Percentiles rank a stretch among this genome's conserved stretches.
phyloP scores from a whole-genome alignment of 2,113 vertebrate species.

The Centrocercus urophasianus region DNA sequence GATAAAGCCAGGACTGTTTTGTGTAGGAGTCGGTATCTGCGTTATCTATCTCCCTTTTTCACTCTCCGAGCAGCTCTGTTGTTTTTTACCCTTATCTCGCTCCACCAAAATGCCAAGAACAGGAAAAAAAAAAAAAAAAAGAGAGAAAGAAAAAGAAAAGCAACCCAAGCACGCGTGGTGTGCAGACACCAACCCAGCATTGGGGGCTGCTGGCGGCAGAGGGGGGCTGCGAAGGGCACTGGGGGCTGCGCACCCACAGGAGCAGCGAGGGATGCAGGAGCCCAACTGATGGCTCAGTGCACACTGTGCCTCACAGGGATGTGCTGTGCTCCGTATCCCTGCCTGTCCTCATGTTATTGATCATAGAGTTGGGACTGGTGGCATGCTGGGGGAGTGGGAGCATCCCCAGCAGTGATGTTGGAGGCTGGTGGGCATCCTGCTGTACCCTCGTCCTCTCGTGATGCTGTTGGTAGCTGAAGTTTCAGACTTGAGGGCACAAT shows the following conservation, averaged over 20 bases:
- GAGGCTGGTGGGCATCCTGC: background rate
- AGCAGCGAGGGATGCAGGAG: background rate
- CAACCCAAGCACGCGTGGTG: conserved; percentile 39
- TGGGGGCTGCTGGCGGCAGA: background rate
- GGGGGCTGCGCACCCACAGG: background rate
- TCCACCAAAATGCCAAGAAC: conserved; percentile 97
- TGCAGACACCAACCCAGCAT: conserved; percentile 26
- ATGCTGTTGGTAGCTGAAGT: fast-evolving
- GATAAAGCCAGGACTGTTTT: conserved; percentile 93
- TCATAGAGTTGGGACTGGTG: background rate
- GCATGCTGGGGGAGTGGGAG: background rate
- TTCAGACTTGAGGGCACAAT: background rate
- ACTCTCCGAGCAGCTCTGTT: conserved; percentile 93
- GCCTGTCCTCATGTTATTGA: fast-evolving
- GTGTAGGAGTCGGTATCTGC: conserved; percentile 95
- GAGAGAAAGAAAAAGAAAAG: conserved; percentile 77
- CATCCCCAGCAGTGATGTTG: fast-evolving
- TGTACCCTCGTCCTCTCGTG: fast-evolving
- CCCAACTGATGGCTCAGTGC: background rate
- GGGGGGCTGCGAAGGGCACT: background rate
- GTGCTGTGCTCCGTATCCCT: background rate
- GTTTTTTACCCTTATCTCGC: conserved; percentile 94
- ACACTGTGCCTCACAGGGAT: background rate
- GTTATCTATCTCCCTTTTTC: conserved; percentile 96
- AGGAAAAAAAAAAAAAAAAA: conserved; percentile 88